These are phyloP conservation scores for Mycetomoellerius zeteki DNA, from an alignment of 1,140 invertebrate genomes.

Conservation along the genomic window DNA sequence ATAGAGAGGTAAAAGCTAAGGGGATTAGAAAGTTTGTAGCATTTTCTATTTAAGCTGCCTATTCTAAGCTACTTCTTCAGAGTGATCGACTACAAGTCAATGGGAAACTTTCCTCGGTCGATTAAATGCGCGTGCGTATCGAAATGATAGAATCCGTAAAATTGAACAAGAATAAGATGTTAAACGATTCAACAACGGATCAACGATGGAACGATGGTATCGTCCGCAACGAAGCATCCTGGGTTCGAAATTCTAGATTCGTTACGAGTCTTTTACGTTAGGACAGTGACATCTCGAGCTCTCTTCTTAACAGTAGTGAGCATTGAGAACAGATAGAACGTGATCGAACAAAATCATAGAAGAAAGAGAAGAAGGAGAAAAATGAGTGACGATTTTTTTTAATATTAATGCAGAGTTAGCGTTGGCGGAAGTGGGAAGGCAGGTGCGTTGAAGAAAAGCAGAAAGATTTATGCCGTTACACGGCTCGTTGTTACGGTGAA, in stretches of 20 bases:
- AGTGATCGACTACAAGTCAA: background rate
- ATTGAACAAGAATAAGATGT: conserved; percentile 70
- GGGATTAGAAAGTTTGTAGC: background rate
- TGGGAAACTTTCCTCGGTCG: background rate
- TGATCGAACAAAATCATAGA: conserved; percentile 27
- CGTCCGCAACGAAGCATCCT: conserved; percentile 73
- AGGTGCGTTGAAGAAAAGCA: conserved; percentile 51
- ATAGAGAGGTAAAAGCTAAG: background rate
- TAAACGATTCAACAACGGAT: conserved; percentile 40
- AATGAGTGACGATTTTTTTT: conserved; percentile 28
- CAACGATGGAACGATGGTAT: conserved; percentile 71
- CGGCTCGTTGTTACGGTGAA: conserved; percentile 66
- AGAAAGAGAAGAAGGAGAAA: conserved; percentile 31
- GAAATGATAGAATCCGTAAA: conserved; percentile 8
- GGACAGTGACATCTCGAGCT: background rate
- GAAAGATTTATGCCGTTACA: conserved; percentile 83
- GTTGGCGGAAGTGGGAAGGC: conserved; percentile 58
- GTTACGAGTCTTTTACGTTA: conserved; percentile 76
- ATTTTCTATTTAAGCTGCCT: background rate
- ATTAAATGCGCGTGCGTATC: conserved; percentile 27
- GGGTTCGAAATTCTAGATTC: conserved; percentile 69
- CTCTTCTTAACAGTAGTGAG: background rate
- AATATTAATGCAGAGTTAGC: background rate
- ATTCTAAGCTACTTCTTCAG: background rate
- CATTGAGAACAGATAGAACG: conserved; percentile 4